phyloP scores from a whole-genome alignment of 2,113 vertebrate genomes.

The Ceyx melanurus region DNA sequence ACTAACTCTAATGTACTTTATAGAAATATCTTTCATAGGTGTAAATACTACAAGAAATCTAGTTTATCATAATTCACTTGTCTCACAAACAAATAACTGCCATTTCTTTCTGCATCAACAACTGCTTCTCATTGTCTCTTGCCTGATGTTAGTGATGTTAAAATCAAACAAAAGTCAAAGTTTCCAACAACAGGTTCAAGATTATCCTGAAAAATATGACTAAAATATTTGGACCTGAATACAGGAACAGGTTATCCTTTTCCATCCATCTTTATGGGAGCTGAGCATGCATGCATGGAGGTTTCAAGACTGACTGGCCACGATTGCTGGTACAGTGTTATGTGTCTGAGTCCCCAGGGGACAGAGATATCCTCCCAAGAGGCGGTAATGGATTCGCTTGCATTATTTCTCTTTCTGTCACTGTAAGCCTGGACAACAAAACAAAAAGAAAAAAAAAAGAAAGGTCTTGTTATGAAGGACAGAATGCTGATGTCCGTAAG shows the following conservation, averaged over 20 bases:
- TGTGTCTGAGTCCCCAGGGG: accelerated
- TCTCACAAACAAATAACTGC: neutral
- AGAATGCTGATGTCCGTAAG: neutral
- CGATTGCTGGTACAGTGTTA: too few species aligned
- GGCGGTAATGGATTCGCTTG: accelerated
- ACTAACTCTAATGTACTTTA: neutral
- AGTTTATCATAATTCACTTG: neutral
- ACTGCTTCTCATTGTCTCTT: neutral
- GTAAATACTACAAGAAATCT: neutral
- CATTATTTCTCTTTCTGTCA: neutral
- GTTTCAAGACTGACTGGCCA: accelerated
- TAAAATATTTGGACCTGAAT: neutral
- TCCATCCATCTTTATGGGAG: neutral
- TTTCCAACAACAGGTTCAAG: neutral
- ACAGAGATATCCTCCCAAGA: neutral
- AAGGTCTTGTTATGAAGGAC: neutral
- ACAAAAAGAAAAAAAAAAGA: neutral
- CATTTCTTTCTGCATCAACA: neutral
- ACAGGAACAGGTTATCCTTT: neutral
- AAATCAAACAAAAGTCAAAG: neutral
- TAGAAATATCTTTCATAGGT: accelerated
- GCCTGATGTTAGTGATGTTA: neutral
- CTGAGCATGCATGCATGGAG: neutral
- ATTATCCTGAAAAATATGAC: neutral
- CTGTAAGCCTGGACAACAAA: neutral